Percentiles rank a stretch among this genome's conserved stretches.
phyloP scores from a whole-genome alignment of 2,888 invertebrate genomes.

The Myopa tessellatipennis region DNA sequence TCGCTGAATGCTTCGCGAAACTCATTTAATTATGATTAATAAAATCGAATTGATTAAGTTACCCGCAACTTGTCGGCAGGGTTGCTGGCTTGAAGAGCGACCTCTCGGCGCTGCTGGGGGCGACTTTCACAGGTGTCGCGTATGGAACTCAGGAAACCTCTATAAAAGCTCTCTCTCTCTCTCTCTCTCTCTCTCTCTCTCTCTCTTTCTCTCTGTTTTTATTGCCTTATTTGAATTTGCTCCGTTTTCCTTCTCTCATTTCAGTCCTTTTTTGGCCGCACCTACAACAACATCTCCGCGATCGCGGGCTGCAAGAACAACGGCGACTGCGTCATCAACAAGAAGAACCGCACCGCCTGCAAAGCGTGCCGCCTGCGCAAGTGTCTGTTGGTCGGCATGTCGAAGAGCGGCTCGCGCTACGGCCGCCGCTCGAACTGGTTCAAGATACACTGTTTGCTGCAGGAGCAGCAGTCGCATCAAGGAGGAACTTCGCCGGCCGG shows the following conservation, averaged over 20 bases:
- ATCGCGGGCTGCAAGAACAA: conserved; percentile 94
- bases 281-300: conserved; percentile 89
- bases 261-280: conserved; percentile 94
- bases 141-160: not conserved
- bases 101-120: too few relatives aligned
- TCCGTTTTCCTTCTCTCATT: conserved; percentile 56
- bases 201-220: not conserved
- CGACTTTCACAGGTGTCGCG: too few relatives aligned
- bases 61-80: too few relatives aligned
- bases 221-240: not conserved
- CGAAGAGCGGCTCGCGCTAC: conserved; percentile 90
- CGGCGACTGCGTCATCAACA: conserved; percentile 90
- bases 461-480: conserved; percentile 78
- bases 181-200: not conserved
- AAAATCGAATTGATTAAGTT: not conserved
- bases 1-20: not conserved
- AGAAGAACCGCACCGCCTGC: conserved; percentile 92
- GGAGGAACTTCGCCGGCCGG: conserved; percentile 51
- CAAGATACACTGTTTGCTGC: conserved; percentile 89
- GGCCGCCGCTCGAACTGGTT: conserved; percentile 93
- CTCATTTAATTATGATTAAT: not conserved
- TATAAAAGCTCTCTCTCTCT: not conserved
- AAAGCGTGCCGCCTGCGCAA: conserved; percentile 89
- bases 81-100: too few relatives aligned
- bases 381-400: conserved; percentile 90